These are phyloP conservation scores for Gymnocheta viridis DNA, from an alignment of 2,888 invertebrate genomes.

Conservation along the genomic window DNA sequence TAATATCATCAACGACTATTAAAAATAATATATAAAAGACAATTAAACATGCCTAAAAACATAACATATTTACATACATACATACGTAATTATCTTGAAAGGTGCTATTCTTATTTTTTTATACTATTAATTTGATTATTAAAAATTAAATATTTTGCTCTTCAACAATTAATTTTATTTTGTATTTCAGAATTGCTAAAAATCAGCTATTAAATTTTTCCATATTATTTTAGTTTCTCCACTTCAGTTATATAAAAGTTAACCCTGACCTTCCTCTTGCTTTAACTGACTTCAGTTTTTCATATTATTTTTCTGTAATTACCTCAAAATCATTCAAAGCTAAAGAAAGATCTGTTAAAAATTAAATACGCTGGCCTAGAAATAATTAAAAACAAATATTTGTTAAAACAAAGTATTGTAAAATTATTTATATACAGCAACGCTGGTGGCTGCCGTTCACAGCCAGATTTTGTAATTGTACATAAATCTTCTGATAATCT, in stretches of 20 bases:
- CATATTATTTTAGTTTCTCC: background rate
- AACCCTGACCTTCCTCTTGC: conserved; percentile 55
- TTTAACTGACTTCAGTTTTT: conserved; percentile 28
- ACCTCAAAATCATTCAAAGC: conserved; percentile 18
- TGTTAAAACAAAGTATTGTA: conserved; percentile 4
- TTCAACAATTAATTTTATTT: too few relatives aligned
- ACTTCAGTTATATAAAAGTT: background rate
- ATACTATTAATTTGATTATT: conserved; percentile 1
- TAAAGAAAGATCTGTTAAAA: conserved; percentile 37
- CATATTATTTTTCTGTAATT: conserved; percentile 13
- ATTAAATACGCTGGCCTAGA: conserved; percentile 35
- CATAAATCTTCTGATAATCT: conserved; percentile 31
- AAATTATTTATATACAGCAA: conserved; percentile 20
- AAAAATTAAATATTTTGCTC: too few relatives aligned
- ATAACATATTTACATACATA: background rate
- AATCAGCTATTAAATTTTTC: background rate
- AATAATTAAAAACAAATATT: conserved; percentile 30
- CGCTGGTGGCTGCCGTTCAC: conserved; percentile 66
- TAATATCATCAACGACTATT: conserved; percentile 27
- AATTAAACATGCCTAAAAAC: conserved; percentile 7
- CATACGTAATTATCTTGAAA: too few relatives aligned
- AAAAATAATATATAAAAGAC: background rate
- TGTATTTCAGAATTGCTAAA: background rate
- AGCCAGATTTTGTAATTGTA: conserved; percentile 55
- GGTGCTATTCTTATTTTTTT: background rate